phyloP scores from a whole-genome alignment of 2,888 invertebrate genomes.

The Blera fallax region DNA sequence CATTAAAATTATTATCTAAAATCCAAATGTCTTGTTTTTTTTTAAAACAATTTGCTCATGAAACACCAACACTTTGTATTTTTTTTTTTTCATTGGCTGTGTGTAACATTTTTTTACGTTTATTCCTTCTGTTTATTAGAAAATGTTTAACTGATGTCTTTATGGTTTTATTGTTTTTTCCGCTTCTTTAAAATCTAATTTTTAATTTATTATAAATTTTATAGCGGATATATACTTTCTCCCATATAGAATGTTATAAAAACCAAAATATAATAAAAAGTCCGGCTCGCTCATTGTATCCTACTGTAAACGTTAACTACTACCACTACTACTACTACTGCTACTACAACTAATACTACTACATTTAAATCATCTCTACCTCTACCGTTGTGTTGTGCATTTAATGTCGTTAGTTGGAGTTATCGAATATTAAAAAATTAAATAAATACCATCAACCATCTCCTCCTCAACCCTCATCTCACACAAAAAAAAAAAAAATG shows the following conservation, averaged over 20 bases:
- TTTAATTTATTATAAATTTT: background rate
- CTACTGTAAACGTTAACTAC: slow-evolving; percentile 41
- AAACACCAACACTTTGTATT: slow-evolving; percentile 29
- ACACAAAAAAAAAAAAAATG: background rate
- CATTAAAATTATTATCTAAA: background rate
- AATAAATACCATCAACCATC: slow-evolving; percentile 54
- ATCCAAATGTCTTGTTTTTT: background rate
- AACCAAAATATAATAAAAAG: background rate
- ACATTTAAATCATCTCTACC: slow-evolving; percentile 67
- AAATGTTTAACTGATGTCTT: background rate
- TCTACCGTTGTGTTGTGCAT: slow-evolving; percentile 66
- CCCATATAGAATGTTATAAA: slow-evolving; percentile 36
- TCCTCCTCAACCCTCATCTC: slow-evolving; percentile 16
- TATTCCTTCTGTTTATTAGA: background rate
- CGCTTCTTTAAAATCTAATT: background rate
- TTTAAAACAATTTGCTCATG: background rate
- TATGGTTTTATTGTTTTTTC: background rate
- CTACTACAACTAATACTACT: slow-evolving; percentile 57
- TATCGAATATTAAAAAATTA: slow-evolving; percentile 31
- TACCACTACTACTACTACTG: slow-evolving; percentile 35
- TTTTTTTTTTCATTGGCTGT: background rate
- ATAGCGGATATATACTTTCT: slow-evolving; percentile 34
- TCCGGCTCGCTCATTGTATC: slow-evolving; percentile 56
- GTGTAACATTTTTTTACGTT: slow-evolving; percentile 1
- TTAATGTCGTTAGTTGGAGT: slow-evolving; percentile 66